Conservation (phyloP, 1,140 invertebrate genomes). For the Euglossa dilemma region DNA sequence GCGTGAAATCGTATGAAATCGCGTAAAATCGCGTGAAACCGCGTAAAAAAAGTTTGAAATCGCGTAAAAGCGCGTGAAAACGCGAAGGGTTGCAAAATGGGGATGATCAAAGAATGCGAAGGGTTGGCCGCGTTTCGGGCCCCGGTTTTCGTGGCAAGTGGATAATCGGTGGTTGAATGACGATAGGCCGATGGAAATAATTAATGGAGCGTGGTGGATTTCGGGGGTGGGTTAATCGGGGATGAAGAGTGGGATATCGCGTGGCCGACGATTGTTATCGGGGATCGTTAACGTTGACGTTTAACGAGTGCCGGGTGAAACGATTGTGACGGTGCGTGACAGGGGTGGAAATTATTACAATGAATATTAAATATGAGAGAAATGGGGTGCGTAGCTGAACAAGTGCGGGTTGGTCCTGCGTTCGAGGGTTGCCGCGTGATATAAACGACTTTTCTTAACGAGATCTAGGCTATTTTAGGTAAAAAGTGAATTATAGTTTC, state of each 20-base stretch:
- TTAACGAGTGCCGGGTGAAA: background rate
- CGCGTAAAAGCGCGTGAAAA: background rate
- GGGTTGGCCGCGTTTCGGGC: background rate
- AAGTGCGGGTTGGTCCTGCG: too few relatives aligned
- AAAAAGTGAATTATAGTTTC: too few relatives aligned
- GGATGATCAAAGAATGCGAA: background rate
- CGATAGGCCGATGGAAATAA: background rate
- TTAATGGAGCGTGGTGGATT: constrained; percentile 3
- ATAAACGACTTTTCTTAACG: too few relatives aligned
- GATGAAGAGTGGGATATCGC: background rate
- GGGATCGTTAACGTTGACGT: background rate
- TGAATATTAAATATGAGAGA: too few relatives aligned
- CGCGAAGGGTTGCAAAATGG: too few relatives aligned
- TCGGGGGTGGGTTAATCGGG: background rate
- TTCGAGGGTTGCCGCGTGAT: too few relatives aligned
- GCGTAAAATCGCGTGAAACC: background rate
- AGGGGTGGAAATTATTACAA: too few relatives aligned
- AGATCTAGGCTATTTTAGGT: too few relatives aligned
- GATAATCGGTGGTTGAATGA: constrained; percentile 4
- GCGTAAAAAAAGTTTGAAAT: too few relatives aligned
- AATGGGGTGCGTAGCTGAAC: too few relatives aligned
- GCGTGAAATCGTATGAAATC: background rate
- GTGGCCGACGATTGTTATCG: background rate
- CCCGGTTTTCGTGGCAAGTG: background rate
- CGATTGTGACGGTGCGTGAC: background rate